phyloP scores from a whole-genome alignment of 2,888 invertebrate genomes.

The Drosophila acutilabella region DNA sequence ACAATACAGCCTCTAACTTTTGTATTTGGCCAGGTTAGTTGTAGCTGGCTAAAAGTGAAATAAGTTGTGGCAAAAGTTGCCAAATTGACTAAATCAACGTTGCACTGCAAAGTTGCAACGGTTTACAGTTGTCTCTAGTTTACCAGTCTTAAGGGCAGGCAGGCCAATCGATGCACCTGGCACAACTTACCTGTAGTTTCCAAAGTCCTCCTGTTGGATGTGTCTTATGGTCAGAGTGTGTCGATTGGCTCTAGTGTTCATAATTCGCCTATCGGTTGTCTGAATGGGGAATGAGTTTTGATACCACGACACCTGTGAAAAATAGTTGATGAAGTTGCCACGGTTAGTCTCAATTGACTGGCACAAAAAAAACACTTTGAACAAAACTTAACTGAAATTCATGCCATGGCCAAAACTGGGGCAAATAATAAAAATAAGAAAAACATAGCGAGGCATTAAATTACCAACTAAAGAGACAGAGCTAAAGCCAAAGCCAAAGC shows the following conservation, averaged over 20 bases:
- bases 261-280: slow-evolving; percentile 89
- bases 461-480: slow-evolving; percentile 13
- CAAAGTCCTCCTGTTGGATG: slow-evolving; percentile 89
- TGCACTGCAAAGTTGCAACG: slow-evolving; percentile 46
- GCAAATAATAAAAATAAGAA: slow-evolving; percentile 41
- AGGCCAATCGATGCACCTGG: slow-evolving; percentile 2
- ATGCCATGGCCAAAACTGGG: slow-evolving; percentile 24
- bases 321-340: slow-evolving; percentile 16
- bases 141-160: neutral
- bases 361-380: slow-evolving; percentile 2
- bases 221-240: slow-evolving; percentile 89
- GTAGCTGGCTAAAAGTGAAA: slow-evolving; percentile 49
- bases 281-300: slow-evolving; percentile 89
- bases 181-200: slow-evolving; percentile 88
- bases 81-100: slow-evolving; percentile 73
- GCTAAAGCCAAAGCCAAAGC: slow-evolving; percentile 18
- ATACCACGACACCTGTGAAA: slow-evolving; percentile 88
- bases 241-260: slow-evolving; percentile 90
- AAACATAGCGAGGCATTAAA: slow-evolving; percentile 37
- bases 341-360: slow-evolving; percentile 24
- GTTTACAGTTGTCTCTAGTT: slow-evolving; percentile 45
- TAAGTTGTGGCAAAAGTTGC: slow-evolving; percentile 64
- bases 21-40: slow-evolving; percentile 29
- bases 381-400: slow-evolving; percentile 8
- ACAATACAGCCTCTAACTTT: slow-evolving; percentile 46